Conservation (phyloP, 2,888 invertebrate species). For the Eristalis intricaria region DNA sequence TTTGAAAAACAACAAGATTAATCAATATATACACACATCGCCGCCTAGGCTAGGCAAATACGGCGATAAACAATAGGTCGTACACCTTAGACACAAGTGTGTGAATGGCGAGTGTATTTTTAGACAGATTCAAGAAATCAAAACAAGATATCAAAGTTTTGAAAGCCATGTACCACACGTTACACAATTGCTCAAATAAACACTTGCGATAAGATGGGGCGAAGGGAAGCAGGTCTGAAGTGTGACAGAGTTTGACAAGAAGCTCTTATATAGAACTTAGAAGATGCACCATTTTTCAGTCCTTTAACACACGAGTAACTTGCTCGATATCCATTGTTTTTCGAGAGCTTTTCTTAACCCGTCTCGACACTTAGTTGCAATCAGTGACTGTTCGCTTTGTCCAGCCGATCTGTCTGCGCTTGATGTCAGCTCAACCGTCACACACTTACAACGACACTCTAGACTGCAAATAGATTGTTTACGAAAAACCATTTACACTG, state of each 20-base stretch:
- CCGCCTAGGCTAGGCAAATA: too few species aligned
- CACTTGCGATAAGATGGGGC: background rate
- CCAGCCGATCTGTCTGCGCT: background rate
- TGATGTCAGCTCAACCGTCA: background rate
- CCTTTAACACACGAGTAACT: background rate
- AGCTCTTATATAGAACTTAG: background rate
- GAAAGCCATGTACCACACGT: background rate
- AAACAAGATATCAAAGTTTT: background rate
- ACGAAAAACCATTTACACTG: constrained; percentile 27
- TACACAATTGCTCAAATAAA: background rate
- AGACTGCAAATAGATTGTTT: constrained; percentile 54
- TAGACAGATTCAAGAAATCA: constrained; percentile 2
- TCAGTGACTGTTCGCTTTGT: background rate
- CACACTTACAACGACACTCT: background rate
- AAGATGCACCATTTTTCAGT: background rate
- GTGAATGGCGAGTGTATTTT: constrained; percentile 4
- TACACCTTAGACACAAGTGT: background rate
- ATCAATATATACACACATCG: background rate
- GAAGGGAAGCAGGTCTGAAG: background rate
- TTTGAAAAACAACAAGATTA: constrained; percentile 5
- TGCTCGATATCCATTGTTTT: background rate
- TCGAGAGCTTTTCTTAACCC: background rate
- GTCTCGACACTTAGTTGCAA: background rate
- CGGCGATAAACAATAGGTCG: constrained; percentile 28
- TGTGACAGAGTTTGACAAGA: background rate